These are phyloP conservation scores for Rhinatrema bivittatum DNA, from an alignment of 2,797 vertebrate genomes.

Conservation along the genomic window DNA sequence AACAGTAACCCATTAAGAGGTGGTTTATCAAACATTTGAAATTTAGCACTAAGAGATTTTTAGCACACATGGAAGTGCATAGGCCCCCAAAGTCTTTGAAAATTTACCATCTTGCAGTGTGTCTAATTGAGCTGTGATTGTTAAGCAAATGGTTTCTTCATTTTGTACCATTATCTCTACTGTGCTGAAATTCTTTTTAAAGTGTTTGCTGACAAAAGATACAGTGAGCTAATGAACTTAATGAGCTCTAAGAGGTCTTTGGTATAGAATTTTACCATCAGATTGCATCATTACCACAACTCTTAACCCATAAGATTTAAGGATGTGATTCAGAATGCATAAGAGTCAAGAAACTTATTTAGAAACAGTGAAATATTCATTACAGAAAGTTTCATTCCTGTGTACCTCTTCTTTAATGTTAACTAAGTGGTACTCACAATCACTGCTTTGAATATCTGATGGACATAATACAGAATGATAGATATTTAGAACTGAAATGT, in stretches of 20 bases:
- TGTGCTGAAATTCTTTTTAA: conserved; percentile 15
- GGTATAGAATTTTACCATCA: conserved; percentile 30
- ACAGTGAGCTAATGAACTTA: conserved; percentile 36
- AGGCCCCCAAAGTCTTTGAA: too few relatives aligned
- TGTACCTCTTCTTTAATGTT: conserved; percentile 38
- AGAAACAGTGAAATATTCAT: conserved; percentile 32
- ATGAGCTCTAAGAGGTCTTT: conserved; percentile 37
- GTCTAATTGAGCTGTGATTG: conserved; percentile 28
- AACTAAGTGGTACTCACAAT: conserved; percentile 33
- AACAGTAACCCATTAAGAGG: too few relatives aligned
- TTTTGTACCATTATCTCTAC: not conserved
- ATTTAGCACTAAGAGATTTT: too few relatives aligned
- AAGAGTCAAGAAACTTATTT: conserved; percentile 29
- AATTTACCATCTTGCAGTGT: too few relatives aligned
- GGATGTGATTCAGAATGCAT: too few relatives aligned
- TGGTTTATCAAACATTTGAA: too few relatives aligned
- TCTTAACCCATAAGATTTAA: conserved; percentile 30
- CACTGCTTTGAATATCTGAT: conserved; percentile 37
- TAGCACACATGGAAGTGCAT: too few relatives aligned
- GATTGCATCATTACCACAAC: conserved; percentile 37
- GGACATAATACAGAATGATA: conserved; percentile 27
- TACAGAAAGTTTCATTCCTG: conserved; percentile 41
- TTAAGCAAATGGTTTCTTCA: conserved; percentile 25
- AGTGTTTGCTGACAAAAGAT: conserved; percentile 25
- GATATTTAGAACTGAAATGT: conserved; percentile 40